These are phyloP conservation scores for Nomada ruficornis DNA, from an alignment of 2,888 invertebrate genomes.

Conservation along the genomic window DNA sequence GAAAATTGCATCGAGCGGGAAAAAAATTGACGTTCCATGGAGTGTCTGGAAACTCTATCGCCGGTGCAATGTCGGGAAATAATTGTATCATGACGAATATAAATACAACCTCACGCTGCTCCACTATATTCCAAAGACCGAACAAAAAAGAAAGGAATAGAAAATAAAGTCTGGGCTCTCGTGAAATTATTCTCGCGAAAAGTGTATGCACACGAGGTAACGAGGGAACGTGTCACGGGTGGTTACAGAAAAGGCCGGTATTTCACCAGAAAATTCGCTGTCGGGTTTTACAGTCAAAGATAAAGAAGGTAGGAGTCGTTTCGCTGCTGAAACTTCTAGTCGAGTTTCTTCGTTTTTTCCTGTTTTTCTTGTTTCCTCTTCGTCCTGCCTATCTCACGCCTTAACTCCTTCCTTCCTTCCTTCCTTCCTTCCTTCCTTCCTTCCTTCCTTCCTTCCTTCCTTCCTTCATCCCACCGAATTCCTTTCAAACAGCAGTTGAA, in stretches of 20 bases:
- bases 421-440: background rate
- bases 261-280: constrained; percentile 56
- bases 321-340: constrained; percentile 10
- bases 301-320: constrained; percentile 45
- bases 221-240: background rate
- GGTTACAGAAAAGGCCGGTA: constrained; percentile 28
- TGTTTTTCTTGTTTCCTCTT: background rate
- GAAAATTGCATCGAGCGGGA: constrained; percentile 23
- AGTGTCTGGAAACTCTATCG: background rate
- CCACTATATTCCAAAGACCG: background rate
- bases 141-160: background rate
- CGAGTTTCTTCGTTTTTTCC: constrained; percentile 14
- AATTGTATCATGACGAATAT: background rate
- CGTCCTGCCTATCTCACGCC: background rate
- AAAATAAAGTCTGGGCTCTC: background rate
- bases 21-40: constrained; percentile 1
- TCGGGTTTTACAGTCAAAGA: constrained; percentile 54
- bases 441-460: constrained; percentile 13
- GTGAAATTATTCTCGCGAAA: background rate
- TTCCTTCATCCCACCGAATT: background rate
- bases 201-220: background rate
- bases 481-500: background rate
- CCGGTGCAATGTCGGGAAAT: background rate
- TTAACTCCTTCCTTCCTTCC: constrained; percentile 1
- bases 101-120: background rate